Evolutionary conservation across 1,140 invertebrate species (phyloP).

Genomic region (Sminthurinus signatus): DNA sequence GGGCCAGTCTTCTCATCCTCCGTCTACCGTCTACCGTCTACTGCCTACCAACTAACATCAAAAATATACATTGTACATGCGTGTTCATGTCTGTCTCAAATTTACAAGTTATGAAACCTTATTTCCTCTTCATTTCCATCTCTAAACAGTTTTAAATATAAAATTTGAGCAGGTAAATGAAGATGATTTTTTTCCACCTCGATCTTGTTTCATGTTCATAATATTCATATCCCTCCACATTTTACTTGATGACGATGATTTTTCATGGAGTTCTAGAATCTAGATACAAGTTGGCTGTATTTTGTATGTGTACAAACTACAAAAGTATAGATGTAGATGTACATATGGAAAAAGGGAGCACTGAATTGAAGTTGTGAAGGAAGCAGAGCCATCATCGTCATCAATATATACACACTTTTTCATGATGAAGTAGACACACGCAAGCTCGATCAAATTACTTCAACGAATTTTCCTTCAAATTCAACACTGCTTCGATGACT

Average conservation of each 20-base stretch:
- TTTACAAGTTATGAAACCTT: conserved; percentile 39
- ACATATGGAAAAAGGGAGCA: no score
- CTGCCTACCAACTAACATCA: no score
- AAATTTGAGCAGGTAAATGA: conserved; percentile 14
- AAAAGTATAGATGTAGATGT: no score
- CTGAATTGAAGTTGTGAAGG: not conserved
- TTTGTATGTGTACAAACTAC: no score
- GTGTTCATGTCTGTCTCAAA: conserved; percentile 36
- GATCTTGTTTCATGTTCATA: not conserved
- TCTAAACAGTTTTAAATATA: conserved; percentile 9
- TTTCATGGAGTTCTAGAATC: no score
- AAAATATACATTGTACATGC: no score
- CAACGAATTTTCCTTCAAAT: conserved; percentile 6
- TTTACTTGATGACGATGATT: no score
- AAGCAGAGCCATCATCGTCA: not conserved
- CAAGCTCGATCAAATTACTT: conserved; percentile 18
- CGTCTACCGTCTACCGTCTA: no score
- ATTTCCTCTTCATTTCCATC: conserved; percentile 29
- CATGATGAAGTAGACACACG: conserved; percentile 17
- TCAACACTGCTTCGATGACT: conserved; percentile 16
- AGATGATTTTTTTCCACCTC: not conserved
- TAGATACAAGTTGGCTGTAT: no score
- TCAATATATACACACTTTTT: not conserved
- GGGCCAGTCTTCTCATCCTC: no score
- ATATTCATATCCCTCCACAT: not conserved